Base-by-base conservation (phyloP, 2,113 vertebrate species). In the Gallinago undulata region DNA sequence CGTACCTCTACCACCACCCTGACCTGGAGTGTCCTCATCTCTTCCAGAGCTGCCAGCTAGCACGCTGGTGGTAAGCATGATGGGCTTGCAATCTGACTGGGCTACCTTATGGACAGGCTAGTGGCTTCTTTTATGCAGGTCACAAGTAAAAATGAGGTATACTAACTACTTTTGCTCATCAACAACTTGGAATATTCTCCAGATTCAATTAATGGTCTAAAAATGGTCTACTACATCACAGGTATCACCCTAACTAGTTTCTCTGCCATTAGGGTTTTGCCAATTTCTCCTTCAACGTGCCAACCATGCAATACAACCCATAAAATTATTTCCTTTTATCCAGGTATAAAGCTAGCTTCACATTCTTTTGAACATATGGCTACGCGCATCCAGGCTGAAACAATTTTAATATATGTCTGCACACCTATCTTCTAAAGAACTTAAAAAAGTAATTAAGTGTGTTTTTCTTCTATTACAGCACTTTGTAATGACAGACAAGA, bases 281-380 rank as follows among this genome's bases (percentile, higher is more conserved):
- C 13, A 68, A 55, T 72, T 84, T 81, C 45, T 80, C 48, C 68
- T 79, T 79, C 48, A 70, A 79, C 22, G 13, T 13, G 24, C 33
- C 51, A 94, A 31, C 33, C 6, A 59, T 27, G 50, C 50, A 66
- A 90, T 70, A 66, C 73, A 87, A 43, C 4, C 12, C 53, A 66
- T 21, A 50, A 24, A 73, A 62, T 43, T 9, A 50, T 78, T 92
- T 80, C 3, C 5, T 84, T 77, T 86, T 81, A 24, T 59, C 47
- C 60, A 78, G 64, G 47, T 43, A 56, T 51, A 87, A 96, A 91
- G 56, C 22, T 60, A 96, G 35, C 19, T 81, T 67, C 39, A 43
- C 30, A 23, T 88, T 70, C 62, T 64, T 48, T 1, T 86, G 60
- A 81, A 94, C 56, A 74, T 19, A 25, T 84, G 39, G 45, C 80